Conservation (phyloP, 1,140 invertebrate species). For the Brachionus asplanchnoidis region DNA sequence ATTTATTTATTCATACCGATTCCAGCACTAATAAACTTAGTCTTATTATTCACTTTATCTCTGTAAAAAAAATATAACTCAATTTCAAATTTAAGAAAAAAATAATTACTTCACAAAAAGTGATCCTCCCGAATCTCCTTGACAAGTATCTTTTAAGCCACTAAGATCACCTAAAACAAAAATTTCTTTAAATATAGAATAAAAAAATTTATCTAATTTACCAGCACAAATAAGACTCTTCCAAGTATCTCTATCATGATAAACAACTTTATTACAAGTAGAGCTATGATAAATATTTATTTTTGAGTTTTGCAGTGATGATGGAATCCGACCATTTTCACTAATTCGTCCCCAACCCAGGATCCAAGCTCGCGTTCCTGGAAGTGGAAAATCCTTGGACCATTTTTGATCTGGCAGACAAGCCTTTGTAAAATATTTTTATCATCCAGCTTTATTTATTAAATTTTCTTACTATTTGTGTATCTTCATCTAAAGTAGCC, state of each 20-base stretch:
- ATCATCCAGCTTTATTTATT: neutral
- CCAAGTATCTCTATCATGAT: neutral
- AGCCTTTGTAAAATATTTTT: neutral
- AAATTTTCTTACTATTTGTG: neutral
- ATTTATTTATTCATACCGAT: neutral
- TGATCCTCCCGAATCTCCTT: conserved; percentile 31
- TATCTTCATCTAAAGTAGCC: neutral
- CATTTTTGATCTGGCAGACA: conserved; percentile 1
- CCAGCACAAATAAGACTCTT: conserved; percentile 25
- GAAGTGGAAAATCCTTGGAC: neutral
- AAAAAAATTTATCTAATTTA: neutral
- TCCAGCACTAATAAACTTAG: conserved; percentile 6
- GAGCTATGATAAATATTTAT: neutral
- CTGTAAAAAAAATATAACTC: neutral
- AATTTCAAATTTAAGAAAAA: neutral
- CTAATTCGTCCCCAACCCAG: neutral
- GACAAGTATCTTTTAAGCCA: conserved; percentile 1
- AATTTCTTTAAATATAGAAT: neutral
- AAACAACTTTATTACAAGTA: neutral
- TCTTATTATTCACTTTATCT: neutral
- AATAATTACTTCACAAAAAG: neutral
- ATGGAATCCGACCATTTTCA: neutral
- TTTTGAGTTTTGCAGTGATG: neutral
- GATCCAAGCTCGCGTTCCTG: neutral
- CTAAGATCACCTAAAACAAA: neutral